Percentiles rank a stretch among this genome's conserved stretches.
These are phyloP conservation scores for Dryadula phaetusa DNA, from an alignment of 2,888 invertebrate genomes.

Conservation along the genomic window DNA sequence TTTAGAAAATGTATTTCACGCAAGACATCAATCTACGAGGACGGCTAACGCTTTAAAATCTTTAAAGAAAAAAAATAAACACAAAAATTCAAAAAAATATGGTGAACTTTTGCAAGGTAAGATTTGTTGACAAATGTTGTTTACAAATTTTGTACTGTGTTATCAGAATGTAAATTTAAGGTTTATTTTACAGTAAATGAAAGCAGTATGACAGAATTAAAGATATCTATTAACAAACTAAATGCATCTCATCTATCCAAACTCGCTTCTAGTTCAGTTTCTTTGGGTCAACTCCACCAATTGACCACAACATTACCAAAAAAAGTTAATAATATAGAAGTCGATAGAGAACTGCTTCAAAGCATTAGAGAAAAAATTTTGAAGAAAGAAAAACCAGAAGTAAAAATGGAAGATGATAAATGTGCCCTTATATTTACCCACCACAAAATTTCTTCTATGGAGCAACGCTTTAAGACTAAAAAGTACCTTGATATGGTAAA, in stretches of 20 bases:
- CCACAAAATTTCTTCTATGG: conserved; percentile 63
- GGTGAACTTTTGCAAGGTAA: conserved; percentile 88
- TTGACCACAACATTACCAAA: conserved; percentile 68
- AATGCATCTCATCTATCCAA: conserved; percentile 87
- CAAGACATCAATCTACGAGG: conserved; percentile 75
- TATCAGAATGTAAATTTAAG: background rate
- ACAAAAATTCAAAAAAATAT: conserved; percentile 83
- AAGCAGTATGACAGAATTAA: conserved; percentile 85
- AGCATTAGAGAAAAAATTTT: conserved; percentile 74
- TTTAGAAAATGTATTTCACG: conserved; percentile 64
- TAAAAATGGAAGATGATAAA: conserved; percentile 71
- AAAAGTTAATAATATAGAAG: conserved; percentile 59
- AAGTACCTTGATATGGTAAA: conserved; percentile 71
- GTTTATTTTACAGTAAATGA: conserved; percentile 84
- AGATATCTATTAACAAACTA: conserved; percentile 87
- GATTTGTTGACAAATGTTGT: conserved; percentile 39
- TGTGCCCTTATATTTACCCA: conserved; percentile 75
- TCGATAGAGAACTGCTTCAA: conserved; percentile 73
- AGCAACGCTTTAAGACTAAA: conserved; percentile 68
- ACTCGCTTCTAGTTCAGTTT: conserved; percentile 84
- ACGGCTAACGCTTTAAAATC: conserved; percentile 68
- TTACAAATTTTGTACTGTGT: background rate
- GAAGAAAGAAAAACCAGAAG: conserved; percentile 57
- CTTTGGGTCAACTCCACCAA: conserved; percentile 84
- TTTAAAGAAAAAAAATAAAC: conserved; percentile 73